These are phyloP conservation scores for Hipposideros larvatus DNA, from an alignment of 2,797 vertebrate genomes.

Conservation along the genomic window DNA sequence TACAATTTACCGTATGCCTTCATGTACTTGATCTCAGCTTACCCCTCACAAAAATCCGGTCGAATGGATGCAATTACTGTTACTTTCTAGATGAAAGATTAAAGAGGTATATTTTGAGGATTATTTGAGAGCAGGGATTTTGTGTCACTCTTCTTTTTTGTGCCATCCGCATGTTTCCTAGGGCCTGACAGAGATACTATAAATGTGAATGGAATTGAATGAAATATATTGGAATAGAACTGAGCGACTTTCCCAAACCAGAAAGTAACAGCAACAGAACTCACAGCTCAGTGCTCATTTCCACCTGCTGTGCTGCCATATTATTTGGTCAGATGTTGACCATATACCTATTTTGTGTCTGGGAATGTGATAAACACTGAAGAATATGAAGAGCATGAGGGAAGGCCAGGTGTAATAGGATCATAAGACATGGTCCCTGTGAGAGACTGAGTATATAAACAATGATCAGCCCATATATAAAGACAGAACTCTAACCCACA, in stretches of 20 bases:
- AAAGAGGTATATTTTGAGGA: neutral
- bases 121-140: conserved; percentile 28
- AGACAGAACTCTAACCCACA: neutral
- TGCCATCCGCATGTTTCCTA: neutral
- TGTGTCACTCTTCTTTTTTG: neutral
- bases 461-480: neutral
- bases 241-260: neutral
- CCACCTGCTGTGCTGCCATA: neutral
- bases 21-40: conserved; percentile 37
- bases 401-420: neutral
- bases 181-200: neutral
- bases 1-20: neutral
- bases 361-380: neutral
- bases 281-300: neutral
- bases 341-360: neutral
- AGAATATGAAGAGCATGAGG: neutral
- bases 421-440: neutral
- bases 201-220: neutral
- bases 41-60: neutral
- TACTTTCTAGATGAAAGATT: conserved; percentile 39
- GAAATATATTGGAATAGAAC: neutral
- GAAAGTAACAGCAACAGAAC: neutral
- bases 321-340: neutral
- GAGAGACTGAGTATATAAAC: neutral
- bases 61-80: neutral